phyloP scores from a whole-genome alignment of 2,797 vertebrate genomes.

The Enteromius argenteus region DNA sequence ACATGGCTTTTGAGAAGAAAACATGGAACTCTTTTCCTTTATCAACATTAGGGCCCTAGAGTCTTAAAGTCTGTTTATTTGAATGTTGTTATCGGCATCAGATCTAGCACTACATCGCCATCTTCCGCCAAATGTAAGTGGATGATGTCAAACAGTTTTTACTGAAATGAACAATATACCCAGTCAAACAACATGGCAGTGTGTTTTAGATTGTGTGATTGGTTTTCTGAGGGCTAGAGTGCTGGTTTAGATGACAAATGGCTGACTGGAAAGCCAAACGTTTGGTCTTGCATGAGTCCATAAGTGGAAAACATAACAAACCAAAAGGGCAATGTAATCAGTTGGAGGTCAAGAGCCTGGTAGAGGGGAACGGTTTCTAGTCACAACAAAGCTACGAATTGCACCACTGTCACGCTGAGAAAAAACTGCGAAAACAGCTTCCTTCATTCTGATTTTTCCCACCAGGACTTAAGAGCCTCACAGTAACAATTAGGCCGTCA shows the following conservation, averaged over 20 bases:
- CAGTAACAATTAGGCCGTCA: conserved; percentile 27
- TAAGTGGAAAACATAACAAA: conserved; percentile 41
- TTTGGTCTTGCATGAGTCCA: conserved; percentile 27
- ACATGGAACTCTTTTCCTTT: neutral
- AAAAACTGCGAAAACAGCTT: conserved; percentile 11
- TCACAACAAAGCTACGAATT: conserved; percentile 2
- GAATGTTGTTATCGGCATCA: neutral
- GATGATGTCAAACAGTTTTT: conserved; percentile 38
- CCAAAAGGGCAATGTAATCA: conserved; percentile 40
- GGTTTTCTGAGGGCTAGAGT: neutral
- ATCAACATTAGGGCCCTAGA: neutral
- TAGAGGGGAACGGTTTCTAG: conserved; percentile 18
- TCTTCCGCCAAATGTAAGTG: conserved; percentile 1
- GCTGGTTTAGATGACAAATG: conserved; percentile 26
- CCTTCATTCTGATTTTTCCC: neutral
- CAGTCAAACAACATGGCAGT: neutral
- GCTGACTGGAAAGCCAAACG: conserved; percentile 29
- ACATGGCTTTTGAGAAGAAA: neutral
- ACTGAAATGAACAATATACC: conserved; percentile 19
- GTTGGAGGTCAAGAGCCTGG: conserved; percentile 42
- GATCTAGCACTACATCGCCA: conserved; percentile 5
- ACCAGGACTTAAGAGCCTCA: neutral
- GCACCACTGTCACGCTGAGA: neutral
- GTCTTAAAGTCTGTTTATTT: conserved; percentile 30
- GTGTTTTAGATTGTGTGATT: conserved; percentile 4